phyloP scores from a whole-genome alignment of 2,797 vertebrate genomes.

The Rhincodon typus region DNA sequence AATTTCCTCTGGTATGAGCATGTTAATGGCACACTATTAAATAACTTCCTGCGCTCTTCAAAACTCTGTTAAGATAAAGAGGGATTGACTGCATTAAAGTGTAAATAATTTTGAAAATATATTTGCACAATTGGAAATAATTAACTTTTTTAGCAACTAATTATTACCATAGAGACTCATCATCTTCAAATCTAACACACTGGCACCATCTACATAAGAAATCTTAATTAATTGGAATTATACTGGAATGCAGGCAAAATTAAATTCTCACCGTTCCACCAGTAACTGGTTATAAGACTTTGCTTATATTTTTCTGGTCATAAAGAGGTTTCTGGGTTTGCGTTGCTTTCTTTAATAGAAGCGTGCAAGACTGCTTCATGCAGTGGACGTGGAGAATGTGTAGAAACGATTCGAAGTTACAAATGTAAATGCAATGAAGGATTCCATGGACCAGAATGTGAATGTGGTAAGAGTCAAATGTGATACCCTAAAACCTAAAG shows the following conservation, averaged over 20 bases:
- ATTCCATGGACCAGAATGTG: conserved; percentile 61
- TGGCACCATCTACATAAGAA: too few relatives aligned
- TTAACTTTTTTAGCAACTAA: neutral
- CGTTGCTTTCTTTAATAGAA: conserved; percentile 46
- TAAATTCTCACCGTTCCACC: neutral
- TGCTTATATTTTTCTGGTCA: neutral
- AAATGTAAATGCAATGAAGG: conserved; percentile 57
- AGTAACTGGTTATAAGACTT: too few relatives aligned
- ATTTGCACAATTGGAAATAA: neutral
- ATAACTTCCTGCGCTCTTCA: too few relatives aligned
- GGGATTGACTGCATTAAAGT: neutral
- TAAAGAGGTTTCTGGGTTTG: neutral
- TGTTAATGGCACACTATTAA: too few relatives aligned
- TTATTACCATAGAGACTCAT: too few relatives aligned
- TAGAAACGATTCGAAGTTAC: conserved; percentile 68
- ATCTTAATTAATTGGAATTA: neutral
- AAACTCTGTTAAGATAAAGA: too few relatives aligned
- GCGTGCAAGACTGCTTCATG: conserved; percentile 61
- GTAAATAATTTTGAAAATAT: neutral
- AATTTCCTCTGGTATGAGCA: too few relatives aligned
- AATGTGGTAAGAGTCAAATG: conserved; percentile 51
- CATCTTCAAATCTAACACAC: too few relatives aligned
- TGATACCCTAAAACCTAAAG: neutral
- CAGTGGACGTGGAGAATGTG: conserved; percentile 58
- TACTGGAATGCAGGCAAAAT: neutral